These are phyloP conservation scores for Coremacera marginata DNA, from an alignment of 2,888 invertebrate species.

Conservation along the genomic window DNA sequence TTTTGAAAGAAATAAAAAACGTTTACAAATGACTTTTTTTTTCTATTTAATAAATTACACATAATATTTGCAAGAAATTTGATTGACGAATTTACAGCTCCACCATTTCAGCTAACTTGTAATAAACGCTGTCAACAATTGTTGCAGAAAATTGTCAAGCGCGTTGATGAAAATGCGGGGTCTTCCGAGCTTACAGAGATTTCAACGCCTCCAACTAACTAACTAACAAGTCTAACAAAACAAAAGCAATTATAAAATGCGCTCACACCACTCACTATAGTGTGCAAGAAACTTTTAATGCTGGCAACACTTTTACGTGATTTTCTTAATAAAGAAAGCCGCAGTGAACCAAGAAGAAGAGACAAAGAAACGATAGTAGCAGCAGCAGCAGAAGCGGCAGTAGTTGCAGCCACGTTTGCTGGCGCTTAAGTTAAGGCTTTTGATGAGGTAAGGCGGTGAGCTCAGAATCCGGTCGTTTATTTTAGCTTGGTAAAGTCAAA, in stretches of 20 bases:
- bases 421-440: not conserved
- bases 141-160: not conserved
- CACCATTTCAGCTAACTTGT: too few species aligned
- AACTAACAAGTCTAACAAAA: not conserved
- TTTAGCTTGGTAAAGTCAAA: constrained; percentile 1
- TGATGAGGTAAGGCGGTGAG: not conserved
- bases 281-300: constrained; percentile 6
- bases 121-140: not conserved
- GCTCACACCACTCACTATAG: not conserved
- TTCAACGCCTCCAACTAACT: too few species aligned
- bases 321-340: constrained; percentile 4
- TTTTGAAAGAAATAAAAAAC: too few species aligned
- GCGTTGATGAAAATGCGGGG: not conserved
- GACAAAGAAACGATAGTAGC: not conserved
- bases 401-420: not conserved
- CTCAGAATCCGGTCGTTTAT: constrained; percentile 3
- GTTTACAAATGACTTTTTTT: too few species aligned
- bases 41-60: too few species aligned
- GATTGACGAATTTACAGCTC: too few species aligned
- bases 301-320: constrained; percentile 16
- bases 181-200: too few species aligned
- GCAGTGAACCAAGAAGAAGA: not conserved
- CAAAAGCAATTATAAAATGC: constrained; percentile 32
- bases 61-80: too few species aligned
- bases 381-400: not conserved